Evolutionary conservation across 2,888 invertebrate species (phyloP), one percentile per base, ranked within the genome.

Genomic region (Ophion obscuratus): DNA sequence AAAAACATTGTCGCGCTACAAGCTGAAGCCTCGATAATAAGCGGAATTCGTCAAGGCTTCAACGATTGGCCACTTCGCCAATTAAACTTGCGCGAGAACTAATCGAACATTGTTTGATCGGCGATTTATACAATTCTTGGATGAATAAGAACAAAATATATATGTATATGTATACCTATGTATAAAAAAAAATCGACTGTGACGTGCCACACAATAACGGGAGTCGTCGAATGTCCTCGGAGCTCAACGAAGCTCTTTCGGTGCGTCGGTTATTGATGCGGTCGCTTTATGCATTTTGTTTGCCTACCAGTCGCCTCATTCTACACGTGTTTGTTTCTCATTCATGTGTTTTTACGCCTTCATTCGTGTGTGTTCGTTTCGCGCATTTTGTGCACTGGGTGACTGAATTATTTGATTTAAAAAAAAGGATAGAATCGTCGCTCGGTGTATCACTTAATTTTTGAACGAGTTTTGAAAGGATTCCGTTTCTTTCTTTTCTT

Each of bases 391-490:
- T 74, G 87, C 70, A 76, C 75, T 36, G 40, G 20, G 14, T 40
- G 14, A 24, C 11, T 17, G 31, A 70, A 77, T 74, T 44, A 59
- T 67, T 64, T 64, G 40, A 62, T 57, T 36, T 14, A 53, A 66
- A 66, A 62, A 76, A 24, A 7, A 70, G 73, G 71, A 31, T 24
- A 36, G 71, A 71, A 64, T 24, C 53, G 64, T 31, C 31, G 40
- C 24, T 68, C 61, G 40, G 31, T 31, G 4, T 31, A 31, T 44
- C 17, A 24, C 53, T 44, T 62, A 14, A 53, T 64, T 53, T 62
- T 2, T 57, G 87, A 86, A 88, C 84, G 84, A 85, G 86, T 85
- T 83, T 83, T 81, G 67, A 75, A 82, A 81, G 77, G 64, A 71
- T 79, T 84, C 67, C 44, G 71, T 64, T 70, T 68, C 70, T 76